These are phyloP conservation scores for Philaethria dido DNA, from an alignment of 2,888 invertebrate species.

Conservation along the genomic window DNA sequence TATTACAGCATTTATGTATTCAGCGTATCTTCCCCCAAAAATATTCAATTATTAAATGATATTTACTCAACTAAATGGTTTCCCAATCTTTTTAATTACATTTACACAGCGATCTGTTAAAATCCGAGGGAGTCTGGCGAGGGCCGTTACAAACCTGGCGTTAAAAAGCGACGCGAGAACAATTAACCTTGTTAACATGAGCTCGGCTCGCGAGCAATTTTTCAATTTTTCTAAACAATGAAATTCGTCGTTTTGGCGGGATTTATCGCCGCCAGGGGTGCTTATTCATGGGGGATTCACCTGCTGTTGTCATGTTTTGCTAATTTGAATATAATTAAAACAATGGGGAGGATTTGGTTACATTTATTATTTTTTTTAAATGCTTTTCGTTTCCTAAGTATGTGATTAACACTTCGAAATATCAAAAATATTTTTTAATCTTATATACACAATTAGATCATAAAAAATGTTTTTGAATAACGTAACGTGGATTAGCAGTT, in stretches of 20 bases:
- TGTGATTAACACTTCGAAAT: no score
- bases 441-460: no score
- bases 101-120: constrained; percentile 6
- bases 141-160: background rate
- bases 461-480: no score
- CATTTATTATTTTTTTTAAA: no score
- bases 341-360: background rate
- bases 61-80: constrained; percentile 10
- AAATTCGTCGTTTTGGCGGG: constrained; percentile 2
- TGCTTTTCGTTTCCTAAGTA: no score
- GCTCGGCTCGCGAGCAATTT: constrained; percentile 9
- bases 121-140: background rate
- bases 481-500: no score
- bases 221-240: constrained; percentile 27
- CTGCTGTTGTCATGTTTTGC: background rate
- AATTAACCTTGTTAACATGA: constrained; percentile 21
- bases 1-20: no score
- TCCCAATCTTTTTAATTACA: constrained; percentile 14
- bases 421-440: no score
- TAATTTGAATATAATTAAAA: constrained; percentile 16
- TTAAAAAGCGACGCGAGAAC: constrained; percentile 4
- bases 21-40: background rate
- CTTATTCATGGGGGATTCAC: constrained; percentile 8
- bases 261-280: constrained; percentile 20
- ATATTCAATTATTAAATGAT: background rate